Evolutionary conservation across 1,140 invertebrate species (phyloP).

Genomic region (Panagrolaimus sp.): DNA sequence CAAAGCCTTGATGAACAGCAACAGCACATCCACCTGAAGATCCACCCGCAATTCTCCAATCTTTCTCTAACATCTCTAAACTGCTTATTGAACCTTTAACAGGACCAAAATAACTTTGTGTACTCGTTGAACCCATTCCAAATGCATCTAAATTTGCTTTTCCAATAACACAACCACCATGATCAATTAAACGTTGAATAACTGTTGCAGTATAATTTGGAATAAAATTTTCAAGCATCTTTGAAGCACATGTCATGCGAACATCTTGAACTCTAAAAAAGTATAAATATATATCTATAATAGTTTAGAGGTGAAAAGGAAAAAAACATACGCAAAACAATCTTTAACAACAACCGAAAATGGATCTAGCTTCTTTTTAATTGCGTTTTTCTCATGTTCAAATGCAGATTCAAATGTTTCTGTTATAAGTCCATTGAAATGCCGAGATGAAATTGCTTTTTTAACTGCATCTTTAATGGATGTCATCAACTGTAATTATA

Average conservation of each 20-base stretch:
- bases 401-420: constrained; percentile 52
- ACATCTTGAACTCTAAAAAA: constrained; percentile 61
- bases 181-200: constrained; percentile 68
- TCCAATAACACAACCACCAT: constrained; percentile 73
- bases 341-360: constrained; percentile 52
- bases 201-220: constrained; percentile 87
- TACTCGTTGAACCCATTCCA: constrained; percentile 81
- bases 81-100: constrained; percentile 81
- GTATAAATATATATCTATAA: constrained; percentile 81
- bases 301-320: constrained; percentile 73
- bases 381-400: constrained; percentile 36
- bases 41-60: constrained; percentile 68
- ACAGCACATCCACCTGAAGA: constrained; percentile 93
- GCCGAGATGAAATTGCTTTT: neutral
- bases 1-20: constrained; percentile 76
- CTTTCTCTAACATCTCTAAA: constrained; percentile 55
- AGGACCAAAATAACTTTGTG: constrained; percentile 81
- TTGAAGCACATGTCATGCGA: constrained; percentile 82
- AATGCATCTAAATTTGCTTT: constrained; percentile 99
- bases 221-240: constrained; percentile 80
- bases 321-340: constrained; percentile 47
- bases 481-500: neutral
- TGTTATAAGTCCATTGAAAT: constrained; percentile 49
- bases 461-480: neutral
- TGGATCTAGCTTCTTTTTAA: constrained; percentile 31